These are phyloP conservation scores for Mamestra brassicae DNA, from an alignment of 2,888 invertebrate species.

Conservation along the genomic window DNA sequence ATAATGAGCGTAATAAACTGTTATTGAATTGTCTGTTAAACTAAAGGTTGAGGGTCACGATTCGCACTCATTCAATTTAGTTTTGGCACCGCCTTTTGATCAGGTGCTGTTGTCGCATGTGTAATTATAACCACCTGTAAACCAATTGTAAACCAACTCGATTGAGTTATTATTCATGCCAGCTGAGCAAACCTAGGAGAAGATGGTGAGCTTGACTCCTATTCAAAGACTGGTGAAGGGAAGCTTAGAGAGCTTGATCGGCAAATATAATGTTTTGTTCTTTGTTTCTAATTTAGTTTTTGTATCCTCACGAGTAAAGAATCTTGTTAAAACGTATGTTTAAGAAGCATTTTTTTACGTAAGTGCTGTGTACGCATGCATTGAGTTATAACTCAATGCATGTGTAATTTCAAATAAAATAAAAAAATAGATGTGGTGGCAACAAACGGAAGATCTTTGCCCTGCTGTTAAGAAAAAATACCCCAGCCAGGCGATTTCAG, in stretches of 20 bases:
- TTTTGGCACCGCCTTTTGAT: slow-evolving; percentile 11
- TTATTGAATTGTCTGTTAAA: neutral
- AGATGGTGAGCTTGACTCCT: neutral
- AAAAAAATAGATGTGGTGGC: too few species aligned
- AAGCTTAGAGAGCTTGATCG: too few species aligned
- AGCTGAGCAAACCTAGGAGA: neutral
- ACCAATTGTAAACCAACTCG: neutral
- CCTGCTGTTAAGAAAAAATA: neutral
- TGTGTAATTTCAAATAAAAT: too few species aligned
- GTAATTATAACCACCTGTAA: neutral
- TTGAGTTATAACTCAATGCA: too few species aligned
- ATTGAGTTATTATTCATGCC: neutral
- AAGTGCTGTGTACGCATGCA: too few species aligned
- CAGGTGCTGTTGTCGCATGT: neutral
- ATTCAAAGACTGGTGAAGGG: neutral
- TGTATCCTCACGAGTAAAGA: too few species aligned
- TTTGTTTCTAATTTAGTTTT: too few species aligned
- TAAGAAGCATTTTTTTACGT: too few species aligned
- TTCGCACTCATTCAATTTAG: slow-evolving; percentile 4
- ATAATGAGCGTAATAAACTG: neutral
- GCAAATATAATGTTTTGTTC: too few species aligned
- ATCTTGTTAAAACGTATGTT: too few species aligned
- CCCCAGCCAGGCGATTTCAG: too few species aligned
- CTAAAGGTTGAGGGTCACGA: slow-evolving; percentile 18
- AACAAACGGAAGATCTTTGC: too few species aligned